These are phyloP conservation scores for Druon quercuslanigerum DNA, from an alignment of 1,140 invertebrate species.

Conservation along the genomic window DNA sequence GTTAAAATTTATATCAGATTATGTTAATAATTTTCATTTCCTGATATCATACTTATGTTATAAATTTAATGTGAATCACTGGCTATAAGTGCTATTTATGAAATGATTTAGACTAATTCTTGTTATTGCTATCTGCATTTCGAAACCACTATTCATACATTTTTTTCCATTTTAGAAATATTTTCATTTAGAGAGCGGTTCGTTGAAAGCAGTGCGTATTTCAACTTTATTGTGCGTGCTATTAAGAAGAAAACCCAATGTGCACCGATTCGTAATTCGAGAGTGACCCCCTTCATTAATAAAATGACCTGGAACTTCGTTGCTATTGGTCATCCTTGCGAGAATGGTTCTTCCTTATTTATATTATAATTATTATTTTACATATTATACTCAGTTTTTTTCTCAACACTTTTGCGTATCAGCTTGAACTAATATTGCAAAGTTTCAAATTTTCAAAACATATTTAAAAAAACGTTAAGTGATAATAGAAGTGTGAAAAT, in stretches of 20 bases:
- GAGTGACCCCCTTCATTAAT: not conserved
- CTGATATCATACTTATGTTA: too few relatives aligned
- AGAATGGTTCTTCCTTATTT: not conserved
- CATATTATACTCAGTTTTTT: slow-evolving; percentile 18
- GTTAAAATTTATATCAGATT: too few relatives aligned
- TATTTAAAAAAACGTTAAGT: not conserved
- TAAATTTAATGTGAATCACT: not conserved
- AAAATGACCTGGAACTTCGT: not conserved
- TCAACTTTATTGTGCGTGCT: slow-evolving; percentile 28
- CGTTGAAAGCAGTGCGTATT: slow-evolving; percentile 26
- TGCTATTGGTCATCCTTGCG: not conserved
- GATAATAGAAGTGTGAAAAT: not conserved
- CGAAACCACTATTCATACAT: slow-evolving; percentile 1
- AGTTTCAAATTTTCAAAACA: not conserved
- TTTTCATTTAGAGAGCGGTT: slow-evolving; percentile 8
- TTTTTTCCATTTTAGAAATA: slow-evolving; percentile 4
- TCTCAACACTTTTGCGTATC: not conserved
- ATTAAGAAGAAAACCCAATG: slow-evolving; percentile 22
- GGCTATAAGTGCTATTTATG: not conserved
- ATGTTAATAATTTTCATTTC: too few relatives aligned
- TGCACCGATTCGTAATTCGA: slow-evolving; percentile 15
- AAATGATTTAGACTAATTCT: too few relatives aligned
- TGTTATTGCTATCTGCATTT: not conserved
- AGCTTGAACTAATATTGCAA: slow-evolving; percentile 12
- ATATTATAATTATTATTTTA: not conserved